Base-by-base conservation (phyloP, 1,140 invertebrate genomes). In the Pararge aegeria region DNA sequence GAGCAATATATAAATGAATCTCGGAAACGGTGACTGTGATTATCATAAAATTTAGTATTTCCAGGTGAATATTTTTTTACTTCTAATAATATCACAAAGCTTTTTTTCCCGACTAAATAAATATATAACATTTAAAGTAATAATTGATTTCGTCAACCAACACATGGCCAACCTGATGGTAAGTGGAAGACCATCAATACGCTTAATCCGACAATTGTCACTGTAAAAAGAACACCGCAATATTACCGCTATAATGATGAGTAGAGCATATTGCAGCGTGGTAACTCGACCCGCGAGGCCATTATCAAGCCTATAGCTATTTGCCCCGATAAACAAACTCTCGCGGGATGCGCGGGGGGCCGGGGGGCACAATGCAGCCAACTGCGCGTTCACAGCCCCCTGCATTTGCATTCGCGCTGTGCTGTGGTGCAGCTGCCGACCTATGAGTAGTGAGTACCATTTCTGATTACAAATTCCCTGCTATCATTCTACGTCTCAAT, bases 251-350 rank as follows among this genome's bases (percentile, higher is more conserved):
- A 24, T 4, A 34, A 20, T 34, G 51, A 30, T 37, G 40, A 44
- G 66, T 78, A 83, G 83, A 86, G 85, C 56, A 79, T 20, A 60
- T 34, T 70, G 27, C 68, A 19, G 1, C 18, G 7, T 16, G 48
- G 54, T 63, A 54, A 57, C 66, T 64, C 67, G 68, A 63, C 68
- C 75, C 84, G 83, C 78, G 86, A 86, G 83, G 80, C 86, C 86
- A 89, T 89, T 89, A 89, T 87, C 84, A 86, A 86, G 84, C 84
- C 86, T 87, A 89, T 87, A 89, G 86, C 84, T 89, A 89, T 89
- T 89, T 89, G 86, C 86, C 75, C 83, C 86, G 86, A 89, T 87
- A 89, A 89, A 89, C 86, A 89, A 89, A 89, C 83, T 87, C 84
- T 87, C 83, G 83, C 83, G 86, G 83, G 83, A 85, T 68, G 79